Percentiles rank a stretch among this genome's conserved stretches.
phyloP scores from a whole-genome alignment of 2,113 vertebrate species.

The Sturnus vulgaris region DNA sequence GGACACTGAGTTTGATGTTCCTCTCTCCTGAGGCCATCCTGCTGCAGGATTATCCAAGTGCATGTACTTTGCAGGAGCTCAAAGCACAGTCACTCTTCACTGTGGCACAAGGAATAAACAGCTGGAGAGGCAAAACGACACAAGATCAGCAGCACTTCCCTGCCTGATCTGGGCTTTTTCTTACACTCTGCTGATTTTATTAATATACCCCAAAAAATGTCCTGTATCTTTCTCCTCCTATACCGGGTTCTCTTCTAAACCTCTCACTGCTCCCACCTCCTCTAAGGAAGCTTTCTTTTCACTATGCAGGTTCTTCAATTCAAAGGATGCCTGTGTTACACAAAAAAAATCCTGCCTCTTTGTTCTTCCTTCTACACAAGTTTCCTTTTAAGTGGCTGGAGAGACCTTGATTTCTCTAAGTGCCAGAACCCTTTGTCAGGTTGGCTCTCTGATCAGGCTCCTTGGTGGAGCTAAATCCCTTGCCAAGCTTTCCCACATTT shows the following conservation, averaged over 20 bases:
- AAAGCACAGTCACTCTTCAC: background rate
- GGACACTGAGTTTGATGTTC: background rate
- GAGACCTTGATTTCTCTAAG: conserved; percentile 51
- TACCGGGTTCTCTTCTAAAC: background rate
- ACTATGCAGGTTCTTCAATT: background rate
- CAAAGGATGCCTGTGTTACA: background rate
- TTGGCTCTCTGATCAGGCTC: conserved; percentile 47
- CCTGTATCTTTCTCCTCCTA: background rate
- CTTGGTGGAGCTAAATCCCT: conserved; percentile 17
- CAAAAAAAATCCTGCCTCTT: conserved; percentile 11
- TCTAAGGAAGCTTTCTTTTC: background rate
- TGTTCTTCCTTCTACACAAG: conserved; percentile 41
- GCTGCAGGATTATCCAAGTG: background rate
- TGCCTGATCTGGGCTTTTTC: background rate
- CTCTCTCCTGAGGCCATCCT: background rate
- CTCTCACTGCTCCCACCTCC: background rate
- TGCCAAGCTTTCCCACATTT: conserved; percentile 55
- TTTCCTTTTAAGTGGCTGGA: conserved; percentile 60
- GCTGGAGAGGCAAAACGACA: background rate
- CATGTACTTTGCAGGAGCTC: background rate
- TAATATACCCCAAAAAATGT: background rate
- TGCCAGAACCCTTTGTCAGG: conserved; percentile 57
- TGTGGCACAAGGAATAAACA: background rate
- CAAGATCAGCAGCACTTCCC: background rate
- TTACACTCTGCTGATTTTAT: background rate